phyloP scores from a whole-genome alignment of 2,113 vertebrate genomes.

The Anhinga anhinga region DNA sequence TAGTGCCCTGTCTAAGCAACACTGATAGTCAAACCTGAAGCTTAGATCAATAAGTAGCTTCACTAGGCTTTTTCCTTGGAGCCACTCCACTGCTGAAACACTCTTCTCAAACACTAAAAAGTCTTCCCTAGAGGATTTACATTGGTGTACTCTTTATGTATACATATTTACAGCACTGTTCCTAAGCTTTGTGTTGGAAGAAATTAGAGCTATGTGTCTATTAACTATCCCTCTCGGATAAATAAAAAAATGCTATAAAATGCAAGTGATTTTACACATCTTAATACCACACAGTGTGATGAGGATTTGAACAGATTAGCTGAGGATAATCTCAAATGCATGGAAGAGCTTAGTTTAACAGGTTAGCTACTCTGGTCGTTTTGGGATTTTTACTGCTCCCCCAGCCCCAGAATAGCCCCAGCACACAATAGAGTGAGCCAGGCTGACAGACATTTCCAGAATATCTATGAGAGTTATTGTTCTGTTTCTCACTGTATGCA shows the following conservation, averaged over 20 bases:
- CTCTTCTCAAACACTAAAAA: background rate
- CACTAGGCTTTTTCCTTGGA: background rate
- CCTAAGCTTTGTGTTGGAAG: background rate
- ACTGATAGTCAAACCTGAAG: conserved; percentile 5
- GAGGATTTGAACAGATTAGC: conserved; percentile 44
- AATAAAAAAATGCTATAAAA: conserved; percentile 11
- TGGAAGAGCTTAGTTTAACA: conserved; percentile 44
- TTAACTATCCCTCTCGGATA: background rate
- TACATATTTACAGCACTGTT: background rate
- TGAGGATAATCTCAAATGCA: conserved; percentile 51
- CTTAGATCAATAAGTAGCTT: conserved; percentile 45
- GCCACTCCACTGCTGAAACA: background rate
- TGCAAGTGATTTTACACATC: conserved; percentile 7
- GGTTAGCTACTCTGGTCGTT: background rate
- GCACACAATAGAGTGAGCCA: background rate
- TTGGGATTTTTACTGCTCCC: background rate
- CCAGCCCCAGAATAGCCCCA: background rate
- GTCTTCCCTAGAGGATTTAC: background rate
- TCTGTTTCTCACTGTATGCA: background rate
- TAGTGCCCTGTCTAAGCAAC: conserved; percentile 16
- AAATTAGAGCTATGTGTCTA: background rate
- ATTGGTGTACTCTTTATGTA: background rate
- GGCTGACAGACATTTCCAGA: background rate
- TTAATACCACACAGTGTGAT: background rate
- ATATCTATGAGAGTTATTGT: background rate